Percentiles rank a stretch among this genome's conserved stretches.
phyloP scores from a whole-genome alignment of 2,113 vertebrate species.

The Jacana jacana region DNA sequence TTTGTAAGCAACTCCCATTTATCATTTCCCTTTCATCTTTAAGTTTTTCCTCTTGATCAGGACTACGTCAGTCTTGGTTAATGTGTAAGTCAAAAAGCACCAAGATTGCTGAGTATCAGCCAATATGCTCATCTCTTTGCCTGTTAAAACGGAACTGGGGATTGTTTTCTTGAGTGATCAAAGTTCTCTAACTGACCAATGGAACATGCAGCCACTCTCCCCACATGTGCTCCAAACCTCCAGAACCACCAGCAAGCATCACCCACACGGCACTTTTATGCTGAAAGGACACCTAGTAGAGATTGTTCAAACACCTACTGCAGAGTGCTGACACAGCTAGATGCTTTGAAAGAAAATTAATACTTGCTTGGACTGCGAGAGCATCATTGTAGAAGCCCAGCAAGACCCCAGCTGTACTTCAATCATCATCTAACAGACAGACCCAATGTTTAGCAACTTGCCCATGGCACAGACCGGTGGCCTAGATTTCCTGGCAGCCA shows the following conservation, averaged over 20 bases:
- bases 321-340: not conserved
- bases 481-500: not conserved
- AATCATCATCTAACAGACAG: not conserved
- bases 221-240: rapidly evolving
- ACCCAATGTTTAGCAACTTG: not conserved
- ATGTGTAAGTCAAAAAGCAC: not conserved
- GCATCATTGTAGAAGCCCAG: not conserved
- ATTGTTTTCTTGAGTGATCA: too few species aligned
- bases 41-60: not conserved
- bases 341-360: not conserved
- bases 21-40: not conserved
- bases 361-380: not conserved
- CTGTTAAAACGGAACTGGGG: too few species aligned
- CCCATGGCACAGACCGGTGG: rapidly evolving
- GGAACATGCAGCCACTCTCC: not conserved
- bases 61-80: not conserved
- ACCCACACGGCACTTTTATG: rapidly evolving
- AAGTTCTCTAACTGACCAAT: not conserved
- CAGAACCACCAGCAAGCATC: not conserved
- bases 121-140: not conserved
- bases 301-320: not conserved
- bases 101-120: not conserved
- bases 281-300: rapidly evolving
- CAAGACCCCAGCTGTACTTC: not conserved
- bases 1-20: not conserved